Conservation (phyloP, 2,113 vertebrate species). For the Entelurus aequoreus region DNA sequence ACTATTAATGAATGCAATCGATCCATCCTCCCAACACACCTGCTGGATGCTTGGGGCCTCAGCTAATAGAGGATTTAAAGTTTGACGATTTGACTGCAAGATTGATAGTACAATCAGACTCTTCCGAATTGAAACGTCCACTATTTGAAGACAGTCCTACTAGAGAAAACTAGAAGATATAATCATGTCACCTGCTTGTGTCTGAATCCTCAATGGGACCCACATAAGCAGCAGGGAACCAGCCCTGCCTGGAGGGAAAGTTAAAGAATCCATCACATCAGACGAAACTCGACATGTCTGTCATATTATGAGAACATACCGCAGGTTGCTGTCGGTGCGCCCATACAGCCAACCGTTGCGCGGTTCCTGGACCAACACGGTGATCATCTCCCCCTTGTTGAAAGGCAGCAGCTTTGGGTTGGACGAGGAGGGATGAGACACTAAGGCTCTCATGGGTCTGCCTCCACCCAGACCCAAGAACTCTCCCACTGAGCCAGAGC, state of each 20-base stretch:
- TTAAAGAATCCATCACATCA: neutral
- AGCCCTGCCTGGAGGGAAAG: constrained; percentile 78
- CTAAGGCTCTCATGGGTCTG: constrained; percentile 76
- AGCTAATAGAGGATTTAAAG: too few relatives aligned
- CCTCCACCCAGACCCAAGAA: constrained; percentile 59
- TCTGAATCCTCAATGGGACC: constrained; percentile 67
- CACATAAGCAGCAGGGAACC: constrained; percentile 93
- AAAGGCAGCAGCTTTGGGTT: constrained; percentile 88
- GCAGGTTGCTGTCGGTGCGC: constrained; percentile 78
- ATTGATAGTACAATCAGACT: too few relatives aligned
- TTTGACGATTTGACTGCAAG: too few relatives aligned
- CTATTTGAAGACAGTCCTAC: too few relatives aligned
- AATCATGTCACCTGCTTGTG: constrained; percentile 47
- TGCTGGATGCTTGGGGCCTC: too few relatives aligned
- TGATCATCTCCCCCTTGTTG: constrained; percentile 73
- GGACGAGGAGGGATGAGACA: constrained; percentile 77
- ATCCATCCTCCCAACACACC: too few relatives aligned
- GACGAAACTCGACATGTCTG: neutral
- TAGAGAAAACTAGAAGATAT: too few relatives aligned
- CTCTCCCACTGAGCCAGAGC: constrained; percentile 84
- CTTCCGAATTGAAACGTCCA: too few relatives aligned
- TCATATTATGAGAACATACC: constrained; percentile 61
- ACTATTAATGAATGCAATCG: too few relatives aligned
- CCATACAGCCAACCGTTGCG: constrained; percentile 96
- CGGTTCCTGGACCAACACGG: constrained; percentile 80